A percentile compares a stretch with the other conserved stretches of the same genome.
phyloP scores from a whole-genome alignment of 2,113 vertebrate species.

The Apus apus region DNA sequence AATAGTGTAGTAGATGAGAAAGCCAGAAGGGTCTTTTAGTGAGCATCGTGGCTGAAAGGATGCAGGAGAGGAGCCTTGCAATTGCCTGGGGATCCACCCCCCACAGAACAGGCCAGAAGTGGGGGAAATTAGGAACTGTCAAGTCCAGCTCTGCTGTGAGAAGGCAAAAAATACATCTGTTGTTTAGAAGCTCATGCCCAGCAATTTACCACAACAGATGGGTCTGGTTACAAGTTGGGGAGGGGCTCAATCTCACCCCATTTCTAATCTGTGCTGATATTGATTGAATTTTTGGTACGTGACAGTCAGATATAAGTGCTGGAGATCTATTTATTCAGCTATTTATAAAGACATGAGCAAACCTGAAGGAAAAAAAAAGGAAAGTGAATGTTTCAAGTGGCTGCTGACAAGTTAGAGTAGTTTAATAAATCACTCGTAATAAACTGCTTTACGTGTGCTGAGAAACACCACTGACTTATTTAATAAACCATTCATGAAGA shows the following conservation, averaged over 20 bases:
- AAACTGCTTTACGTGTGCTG: conserved; percentile 13
- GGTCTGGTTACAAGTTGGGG: neutral
- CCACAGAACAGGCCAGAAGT: neutral
- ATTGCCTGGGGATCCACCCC: neutral
- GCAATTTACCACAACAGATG: neutral
- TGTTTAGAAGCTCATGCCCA: neutral
- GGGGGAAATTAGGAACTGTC: neutral
- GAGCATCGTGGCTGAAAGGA: neutral
- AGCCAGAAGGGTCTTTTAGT: neutral
- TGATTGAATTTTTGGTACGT: neutral
- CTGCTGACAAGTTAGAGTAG: conserved; percentile 66
- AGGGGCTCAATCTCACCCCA: neutral
- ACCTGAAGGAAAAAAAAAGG: neutral
- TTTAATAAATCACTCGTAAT: conserved; percentile 69
- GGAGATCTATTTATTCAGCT: conserved; percentile 33
- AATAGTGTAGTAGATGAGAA: neutral
- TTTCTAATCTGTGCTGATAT: neutral
- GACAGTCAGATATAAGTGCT: neutral
- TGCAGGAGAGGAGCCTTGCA: neutral
- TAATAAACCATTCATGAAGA: conserved; percentile 32
- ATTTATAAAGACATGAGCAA: conserved; percentile 60
- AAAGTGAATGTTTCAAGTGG: conserved; percentile 51
- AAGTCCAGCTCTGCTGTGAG: neutral
- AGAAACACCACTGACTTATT: conserved; percentile 40
- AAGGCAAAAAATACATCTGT: neutral